Evolutionary conservation across 2,113 vertebrate species (phyloP).

Genomic region (Siniperca knerii): DNA sequence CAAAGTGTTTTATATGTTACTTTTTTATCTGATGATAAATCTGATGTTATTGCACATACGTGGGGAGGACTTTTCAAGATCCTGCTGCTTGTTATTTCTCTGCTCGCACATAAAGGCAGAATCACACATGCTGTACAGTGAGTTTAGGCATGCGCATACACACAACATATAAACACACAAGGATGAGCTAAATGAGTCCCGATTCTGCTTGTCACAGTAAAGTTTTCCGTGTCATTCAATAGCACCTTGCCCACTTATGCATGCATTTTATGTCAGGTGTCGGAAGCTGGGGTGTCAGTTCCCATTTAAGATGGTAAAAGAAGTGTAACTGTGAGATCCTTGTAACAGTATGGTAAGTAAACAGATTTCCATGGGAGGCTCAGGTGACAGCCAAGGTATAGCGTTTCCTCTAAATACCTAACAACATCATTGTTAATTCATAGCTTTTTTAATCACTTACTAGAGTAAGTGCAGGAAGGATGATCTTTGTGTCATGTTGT

Average conservation of each 20-base stretch:
- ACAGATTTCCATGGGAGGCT: slow-evolving; percentile 75
- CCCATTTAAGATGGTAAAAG: slow-evolving; percentile 51
- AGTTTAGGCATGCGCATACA: neutral
- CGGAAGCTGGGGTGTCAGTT: slow-evolving; percentile 60
- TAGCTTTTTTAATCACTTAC: slow-evolving; percentile 75
- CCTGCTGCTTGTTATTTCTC: slow-evolving; percentile 50
- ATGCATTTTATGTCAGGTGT: slow-evolving; percentile 54
- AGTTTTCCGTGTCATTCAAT: slow-evolving; percentile 77
- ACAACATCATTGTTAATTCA: slow-evolving; percentile 81
- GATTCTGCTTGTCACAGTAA: slow-evolving; percentile 57
- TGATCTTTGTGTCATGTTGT: slow-evolving; percentile 68
- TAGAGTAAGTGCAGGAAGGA: slow-evolving; percentile 66
- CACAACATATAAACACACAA: slow-evolving; percentile 10
- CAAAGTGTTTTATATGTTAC: slow-evolving; percentile 69
- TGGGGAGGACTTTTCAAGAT: slow-evolving; percentile 53
- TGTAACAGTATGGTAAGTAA: slow-evolving; percentile 78
- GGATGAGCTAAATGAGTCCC: slow-evolving; percentile 57
- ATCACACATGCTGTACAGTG: slow-evolving; percentile 19
- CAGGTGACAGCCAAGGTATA: slow-evolving; percentile 69
- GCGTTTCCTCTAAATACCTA: slow-evolving; percentile 78
- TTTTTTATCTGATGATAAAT: slow-evolving; percentile 81
- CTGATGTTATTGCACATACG: slow-evolving; percentile 74
- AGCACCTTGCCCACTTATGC: slow-evolving; percentile 50
- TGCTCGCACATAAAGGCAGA: slow-evolving; percentile 7
- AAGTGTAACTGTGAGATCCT: slow-evolving; percentile 64